Conservation (phyloP, 2,797 vertebrate species). For the Melanotaenia maccullochi region DNA sequence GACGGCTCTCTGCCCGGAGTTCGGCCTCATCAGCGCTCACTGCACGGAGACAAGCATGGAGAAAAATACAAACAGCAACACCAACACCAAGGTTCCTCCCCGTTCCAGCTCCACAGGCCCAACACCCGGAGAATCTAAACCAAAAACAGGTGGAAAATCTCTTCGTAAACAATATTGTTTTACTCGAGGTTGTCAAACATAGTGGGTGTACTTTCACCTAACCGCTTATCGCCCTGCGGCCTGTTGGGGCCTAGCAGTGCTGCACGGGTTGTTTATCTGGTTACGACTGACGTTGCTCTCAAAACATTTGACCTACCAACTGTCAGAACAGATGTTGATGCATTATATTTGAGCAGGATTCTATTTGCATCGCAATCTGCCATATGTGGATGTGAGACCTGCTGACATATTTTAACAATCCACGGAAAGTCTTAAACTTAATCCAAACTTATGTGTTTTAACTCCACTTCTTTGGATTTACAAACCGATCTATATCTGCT, state of each 20-base stretch:
- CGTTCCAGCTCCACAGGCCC: constrained; percentile 92
- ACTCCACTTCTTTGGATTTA: background rate
- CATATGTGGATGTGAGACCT: background rate
- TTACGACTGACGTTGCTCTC: constrained; percentile 60
- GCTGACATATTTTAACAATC: background rate
- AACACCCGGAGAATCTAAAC: constrained; percentile 90
- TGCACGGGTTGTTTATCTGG: constrained; percentile 63
- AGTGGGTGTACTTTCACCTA: background rate
- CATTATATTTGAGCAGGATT: background rate
- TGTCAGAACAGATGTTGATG: background rate
- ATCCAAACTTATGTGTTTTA: no score
- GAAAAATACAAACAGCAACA: constrained; percentile 85
- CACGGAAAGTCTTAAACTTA: background rate
- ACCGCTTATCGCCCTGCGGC: constrained; percentile 6
- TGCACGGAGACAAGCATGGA: constrained; percentile 80
- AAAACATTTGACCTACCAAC: constrained; percentile 43
- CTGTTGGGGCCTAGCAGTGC: constrained; percentile 66
- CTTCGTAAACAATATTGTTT: background rate
- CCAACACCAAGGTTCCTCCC: constrained; percentile 89
- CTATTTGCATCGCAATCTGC: background rate
- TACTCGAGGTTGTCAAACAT: background rate
- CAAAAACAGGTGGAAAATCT: constrained; percentile 88
- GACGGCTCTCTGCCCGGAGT: constrained; percentile 83
- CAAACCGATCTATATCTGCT: background rate
- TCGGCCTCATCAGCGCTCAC: constrained; percentile 81